Conservation (phyloP, 2,888 invertebrate species). For the Scelioninae gen. 1 region DNA sequence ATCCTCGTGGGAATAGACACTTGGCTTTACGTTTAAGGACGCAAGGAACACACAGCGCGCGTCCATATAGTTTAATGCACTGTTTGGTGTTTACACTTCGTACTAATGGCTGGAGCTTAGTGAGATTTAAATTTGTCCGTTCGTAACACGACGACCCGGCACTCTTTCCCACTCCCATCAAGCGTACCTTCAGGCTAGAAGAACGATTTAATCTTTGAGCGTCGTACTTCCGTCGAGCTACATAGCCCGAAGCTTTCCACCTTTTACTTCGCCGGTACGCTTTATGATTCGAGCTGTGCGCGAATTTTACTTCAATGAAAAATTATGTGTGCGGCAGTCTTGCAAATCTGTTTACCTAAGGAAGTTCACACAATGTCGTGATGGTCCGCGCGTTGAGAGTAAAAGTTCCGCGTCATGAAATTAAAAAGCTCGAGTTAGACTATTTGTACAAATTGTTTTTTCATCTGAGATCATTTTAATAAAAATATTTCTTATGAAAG, state of each 20-base stretch:
- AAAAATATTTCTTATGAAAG: no score
- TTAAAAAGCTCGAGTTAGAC: conserved; percentile 14
- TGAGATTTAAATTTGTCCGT: conserved; percentile 84
- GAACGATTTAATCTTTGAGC: conserved; percentile 79
- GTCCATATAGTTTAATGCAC: conserved; percentile 81
- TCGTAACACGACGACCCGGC: conserved; percentile 70
- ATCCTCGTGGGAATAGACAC: conserved; percentile 84
- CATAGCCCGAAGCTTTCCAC: conserved; percentile 75
- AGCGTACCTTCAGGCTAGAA: conserved; percentile 68
- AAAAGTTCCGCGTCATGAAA: conserved; percentile 26
- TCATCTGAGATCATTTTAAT: neutral
- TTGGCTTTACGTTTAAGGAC: conserved; percentile 81
- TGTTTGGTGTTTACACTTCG: conserved; percentile 83
- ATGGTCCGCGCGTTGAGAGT: neutral
- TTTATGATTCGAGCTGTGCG: conserved; percentile 55
- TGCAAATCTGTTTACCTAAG: conserved; percentile 31
- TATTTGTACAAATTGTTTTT: conserved; percentile 7
- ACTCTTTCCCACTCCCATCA: conserved; percentile 60
- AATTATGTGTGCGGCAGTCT: conserved; percentile 40
- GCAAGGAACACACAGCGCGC: conserved; percentile 68
- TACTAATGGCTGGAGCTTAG: conserved; percentile 84
- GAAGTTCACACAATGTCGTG: conserved; percentile 30
- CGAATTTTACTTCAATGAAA: conserved; percentile 53
- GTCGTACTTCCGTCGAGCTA: conserved; percentile 77
- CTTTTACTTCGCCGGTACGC: conserved; percentile 61